These are phyloP conservation scores for Cyclophora punctaria DNA, from an alignment of 2,888 invertebrate genomes.

Conservation along the genomic window DNA sequence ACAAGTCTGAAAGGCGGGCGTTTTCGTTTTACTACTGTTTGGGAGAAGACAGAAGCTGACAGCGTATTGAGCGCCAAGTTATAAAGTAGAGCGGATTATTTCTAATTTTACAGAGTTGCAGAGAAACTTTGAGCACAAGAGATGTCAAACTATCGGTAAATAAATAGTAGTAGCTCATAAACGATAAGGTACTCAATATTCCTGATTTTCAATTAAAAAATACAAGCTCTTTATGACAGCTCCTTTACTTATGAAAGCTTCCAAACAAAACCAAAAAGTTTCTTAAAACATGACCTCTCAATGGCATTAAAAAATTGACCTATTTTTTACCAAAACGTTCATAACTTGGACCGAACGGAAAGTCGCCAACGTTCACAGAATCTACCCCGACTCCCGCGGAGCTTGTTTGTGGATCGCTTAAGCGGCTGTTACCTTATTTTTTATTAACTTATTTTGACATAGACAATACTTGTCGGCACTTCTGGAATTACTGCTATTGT, in stretches of 20 bases:
- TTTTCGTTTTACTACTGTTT: conserved; percentile 15
- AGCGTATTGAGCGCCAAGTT: conserved; percentile 1
- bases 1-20: conserved; percentile 33
- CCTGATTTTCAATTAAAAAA: too few species aligned
- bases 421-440: conserved; percentile 29
- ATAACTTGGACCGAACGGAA: conserved; percentile 27
- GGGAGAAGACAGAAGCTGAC: conserved; percentile 2
- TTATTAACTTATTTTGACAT: conserved; percentile 19
- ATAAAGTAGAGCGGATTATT: too few species aligned
- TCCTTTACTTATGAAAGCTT: too few species aligned
- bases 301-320: too few species aligned
- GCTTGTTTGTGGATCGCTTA: conserved; percentile 42
- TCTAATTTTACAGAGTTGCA: too few species aligned
- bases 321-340: conserved; percentile 2
- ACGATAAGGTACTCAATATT: too few species aligned
- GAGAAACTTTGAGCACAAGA: too few species aligned
- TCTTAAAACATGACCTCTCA: too few species aligned
- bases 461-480: conserved; percentile 19
- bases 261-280: too few species aligned
- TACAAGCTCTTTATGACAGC: too few species aligned
- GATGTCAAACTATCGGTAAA: too few species aligned
- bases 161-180: too few species aligned
- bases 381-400: conserved; percentile 41
- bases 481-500: neutral
- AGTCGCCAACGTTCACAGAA: conserved; percentile 29